Evolutionary conservation across 2,888 invertebrate species (phyloP), one percentile per base, ranked within the genome.

Genomic region (Leptopilina myrica): DNA sequence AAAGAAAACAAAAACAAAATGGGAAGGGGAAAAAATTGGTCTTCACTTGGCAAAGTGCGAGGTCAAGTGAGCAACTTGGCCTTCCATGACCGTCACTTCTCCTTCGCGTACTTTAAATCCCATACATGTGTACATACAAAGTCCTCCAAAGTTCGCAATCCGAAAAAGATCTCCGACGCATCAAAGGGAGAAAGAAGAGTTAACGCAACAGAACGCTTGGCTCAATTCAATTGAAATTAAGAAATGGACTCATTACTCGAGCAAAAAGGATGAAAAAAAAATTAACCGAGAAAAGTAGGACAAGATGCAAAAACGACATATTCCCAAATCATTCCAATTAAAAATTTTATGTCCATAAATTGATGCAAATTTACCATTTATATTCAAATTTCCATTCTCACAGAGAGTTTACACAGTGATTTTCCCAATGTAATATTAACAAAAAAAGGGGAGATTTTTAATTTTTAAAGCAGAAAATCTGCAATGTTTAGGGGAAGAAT

Each of bases 21-120:
- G 1, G 2, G 33, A 43, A 40, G 14, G n/a, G 8, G 15, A 43
- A 66, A 66, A 66, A 66, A 66, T 43, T 15, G 46, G 43, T 33
- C 43, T 53, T 33, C 56, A 73, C 56, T 73, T 56, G 56, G 9
- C 53, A 33, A 73, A 73, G 69, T 73, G 69, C 56, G 69, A 73
- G 69, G 69, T 73, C 69, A 56, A n/a, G 69, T 73, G 53, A 73
- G 69, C 33, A 73, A 73, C 53, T 73, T 73, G 69, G 53, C 69
- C 69, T 73, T 73, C 69, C 69, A 73, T 73, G 69, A 73, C 53
- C 53, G 69, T 73, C 69, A 73, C 69, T 53, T 33, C 43, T 14
- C 46, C 46, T 49, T 46, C 46, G 66, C 66, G 33, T 5, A 33
- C 33, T 33, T 33, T 33, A 66, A 8, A 46, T 46, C 46, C n/a